A percentile compares a stretch with the other conserved stretches of the same genome.
Evolutionary conservation across 2,888 invertebrate species (phyloP).

Genomic region (Lochmaea capreae): DNA sequence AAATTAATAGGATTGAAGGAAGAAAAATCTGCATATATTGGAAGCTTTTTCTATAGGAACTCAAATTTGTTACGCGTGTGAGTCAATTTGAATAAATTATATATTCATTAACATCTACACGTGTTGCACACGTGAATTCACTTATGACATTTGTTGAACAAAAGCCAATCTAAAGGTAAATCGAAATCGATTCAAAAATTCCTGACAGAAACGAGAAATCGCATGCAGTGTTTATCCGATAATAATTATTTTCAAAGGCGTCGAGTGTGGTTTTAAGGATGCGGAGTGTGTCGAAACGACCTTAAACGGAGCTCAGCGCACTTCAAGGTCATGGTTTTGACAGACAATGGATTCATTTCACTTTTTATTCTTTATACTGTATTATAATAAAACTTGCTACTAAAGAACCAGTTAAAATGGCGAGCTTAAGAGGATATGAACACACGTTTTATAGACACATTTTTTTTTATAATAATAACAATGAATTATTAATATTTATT

Average conservation of each 20-base stretch:
- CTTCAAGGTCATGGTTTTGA: background rate
- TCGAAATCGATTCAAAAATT: background rate
- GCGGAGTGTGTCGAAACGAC: constrained; percentile 2
- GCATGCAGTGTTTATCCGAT: background rate
- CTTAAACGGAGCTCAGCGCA: background rate
- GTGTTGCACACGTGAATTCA: background rate
- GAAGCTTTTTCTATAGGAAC: too few species aligned
- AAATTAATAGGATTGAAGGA: too few species aligned
- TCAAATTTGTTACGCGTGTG: too few species aligned
- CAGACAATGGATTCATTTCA: background rate
- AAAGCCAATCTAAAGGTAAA: background rate
- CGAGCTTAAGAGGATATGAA: too few species aligned
- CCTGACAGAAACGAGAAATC: background rate
- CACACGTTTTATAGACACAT: too few species aligned
- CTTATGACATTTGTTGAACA: background rate
- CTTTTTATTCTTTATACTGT: background rate
- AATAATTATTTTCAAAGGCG: background rate
- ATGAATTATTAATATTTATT: too few species aligned
- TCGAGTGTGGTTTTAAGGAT: background rate
- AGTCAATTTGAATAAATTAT: too few species aligned
- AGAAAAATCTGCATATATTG: too few species aligned
- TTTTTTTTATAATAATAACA: too few species aligned
- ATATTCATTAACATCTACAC: background rate
- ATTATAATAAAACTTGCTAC: background rate
- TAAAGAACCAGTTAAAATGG: background rate